Percentiles rank a stretch among this genome's conserved stretches.
Conservation (phyloP, 2,113 vertebrate species). For the Corythoichthys intestinalis region DNA sequence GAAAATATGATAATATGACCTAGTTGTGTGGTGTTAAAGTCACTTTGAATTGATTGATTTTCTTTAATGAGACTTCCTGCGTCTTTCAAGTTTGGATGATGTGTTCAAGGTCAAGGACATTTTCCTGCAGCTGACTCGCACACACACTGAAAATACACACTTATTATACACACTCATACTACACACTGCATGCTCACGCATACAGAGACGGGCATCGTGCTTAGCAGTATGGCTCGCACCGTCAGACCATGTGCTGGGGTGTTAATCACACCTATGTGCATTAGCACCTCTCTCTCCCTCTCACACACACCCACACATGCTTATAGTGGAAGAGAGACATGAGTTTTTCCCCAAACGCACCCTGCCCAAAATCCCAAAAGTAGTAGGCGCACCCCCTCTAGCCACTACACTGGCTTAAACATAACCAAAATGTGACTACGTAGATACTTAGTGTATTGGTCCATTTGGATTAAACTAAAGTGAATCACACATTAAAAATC, state of each 20-base stretch:
- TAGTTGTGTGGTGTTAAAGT: background rate
- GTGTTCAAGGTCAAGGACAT: constrained; percentile 36
- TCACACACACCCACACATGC: background rate
- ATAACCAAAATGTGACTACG: background rate
- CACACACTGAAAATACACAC: constrained; percentile 8
- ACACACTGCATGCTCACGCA: background rate
- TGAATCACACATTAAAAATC: background rate
- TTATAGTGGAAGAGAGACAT: constrained; percentile 15
- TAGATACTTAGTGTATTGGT: background rate
- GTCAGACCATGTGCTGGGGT: constrained; percentile 53
- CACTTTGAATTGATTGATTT: constrained; percentile 4
- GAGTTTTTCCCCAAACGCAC: constrained; percentile 46
- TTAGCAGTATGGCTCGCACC: constrained; percentile 46
- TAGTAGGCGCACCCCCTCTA: background rate
- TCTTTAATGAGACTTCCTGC: constrained; percentile 3
- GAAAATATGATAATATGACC: constrained; percentile 3
- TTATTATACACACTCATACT: constrained; percentile 2
- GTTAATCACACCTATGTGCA: constrained; percentile 68
- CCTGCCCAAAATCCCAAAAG: background rate
- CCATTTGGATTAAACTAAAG: background rate
- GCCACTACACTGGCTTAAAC: background rate
- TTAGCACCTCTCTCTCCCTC: constrained; percentile 43
- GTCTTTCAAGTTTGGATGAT: constrained; percentile 18
- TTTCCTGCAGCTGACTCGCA: background rate
- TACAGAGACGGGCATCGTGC: constrained; percentile 15